Percentiles rank a stretch among this genome's conserved stretches.
phyloP scores from a whole-genome alignment of 2,888 invertebrate genomes.

The Coleophora flavipennella region DNA sequence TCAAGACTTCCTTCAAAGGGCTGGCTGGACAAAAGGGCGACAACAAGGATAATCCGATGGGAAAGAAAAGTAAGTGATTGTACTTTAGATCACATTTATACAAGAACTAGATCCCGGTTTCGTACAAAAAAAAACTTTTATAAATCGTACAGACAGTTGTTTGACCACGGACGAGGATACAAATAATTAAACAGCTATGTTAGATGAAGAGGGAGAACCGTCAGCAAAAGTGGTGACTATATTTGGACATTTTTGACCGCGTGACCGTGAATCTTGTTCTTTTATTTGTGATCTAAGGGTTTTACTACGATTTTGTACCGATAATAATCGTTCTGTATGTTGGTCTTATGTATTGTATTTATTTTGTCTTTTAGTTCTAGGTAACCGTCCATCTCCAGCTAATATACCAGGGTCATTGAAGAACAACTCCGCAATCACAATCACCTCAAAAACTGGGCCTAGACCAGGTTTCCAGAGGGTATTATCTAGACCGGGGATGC shows the following conservation, averaged over 20 bases:
- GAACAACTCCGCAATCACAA: conserved; percentile 74
- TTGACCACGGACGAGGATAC: too few species aligned
- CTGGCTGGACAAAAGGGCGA: conserved; percentile 65
- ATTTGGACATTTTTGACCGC: too few species aligned
- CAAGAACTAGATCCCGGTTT: too few species aligned
- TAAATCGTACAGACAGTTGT: too few species aligned
- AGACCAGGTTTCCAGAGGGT: conserved; percentile 51
- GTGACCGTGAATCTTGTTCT: too few species aligned
- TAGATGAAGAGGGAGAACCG: too few species aligned
- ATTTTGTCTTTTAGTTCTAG: conserved; percentile 41
- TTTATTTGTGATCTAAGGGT: too few species aligned
- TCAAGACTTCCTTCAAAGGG: conserved; percentile 82
- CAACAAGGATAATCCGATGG: conserved; percentile 48
- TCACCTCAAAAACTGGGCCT: conserved; percentile 63
- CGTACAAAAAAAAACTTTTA: too few species aligned
- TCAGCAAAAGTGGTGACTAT: too few species aligned
- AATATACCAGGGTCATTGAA: conserved; percentile 68
- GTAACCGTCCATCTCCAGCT: conserved; percentile 41
- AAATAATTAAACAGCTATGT: too few species aligned
- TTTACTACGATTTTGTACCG: neutral
- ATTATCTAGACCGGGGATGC: conserved; percentile 43
- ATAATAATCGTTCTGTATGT: neutral
- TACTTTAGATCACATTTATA: too few species aligned
- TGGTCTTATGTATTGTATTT: neutral
- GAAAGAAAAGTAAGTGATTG: conserved; percentile 58